Evolutionary conservation across 2,797 vertebrate species (phyloP).

Genomic region (Liasis olivaceus): DNA sequence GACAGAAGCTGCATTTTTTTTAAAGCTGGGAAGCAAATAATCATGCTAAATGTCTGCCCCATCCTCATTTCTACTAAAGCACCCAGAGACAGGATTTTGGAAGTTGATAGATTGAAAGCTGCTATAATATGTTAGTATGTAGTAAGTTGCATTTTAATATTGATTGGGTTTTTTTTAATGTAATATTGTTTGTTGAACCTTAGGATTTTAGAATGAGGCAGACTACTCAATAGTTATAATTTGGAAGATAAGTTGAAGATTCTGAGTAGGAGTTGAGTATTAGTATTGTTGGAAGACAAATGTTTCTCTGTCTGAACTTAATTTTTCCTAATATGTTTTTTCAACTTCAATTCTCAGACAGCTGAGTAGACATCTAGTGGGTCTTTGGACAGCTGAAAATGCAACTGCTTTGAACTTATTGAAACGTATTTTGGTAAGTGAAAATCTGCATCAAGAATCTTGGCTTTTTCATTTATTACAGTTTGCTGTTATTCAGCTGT

Average conservation of each 20-base stretch:
- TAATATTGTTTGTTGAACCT: not conserved
- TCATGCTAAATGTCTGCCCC: not conserved
- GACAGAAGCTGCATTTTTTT: not conserved
- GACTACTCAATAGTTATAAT: not conserved
- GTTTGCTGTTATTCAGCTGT: not conserved
- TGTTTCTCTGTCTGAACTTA: not conserved
- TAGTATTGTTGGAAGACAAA: not conserved
- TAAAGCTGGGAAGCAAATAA: not conserved
- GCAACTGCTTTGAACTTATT: slow-evolving; percentile 92
- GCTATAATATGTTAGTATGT: not conserved
- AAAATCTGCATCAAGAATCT: not conserved
- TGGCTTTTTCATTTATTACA: not conserved
- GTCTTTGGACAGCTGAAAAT: slow-evolving; percentile 97
- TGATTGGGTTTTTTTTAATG: not conserved
- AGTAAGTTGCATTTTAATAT: not conserved
- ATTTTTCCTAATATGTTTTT: slow-evolving; percentile 62
- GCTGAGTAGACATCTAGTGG: slow-evolving; percentile 97
- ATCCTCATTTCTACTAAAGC: not conserved
- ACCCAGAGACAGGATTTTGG: not conserved
- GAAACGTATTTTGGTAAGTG: slow-evolving; percentile 94
- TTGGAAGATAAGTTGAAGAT: not conserved
- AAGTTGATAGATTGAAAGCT: not conserved
- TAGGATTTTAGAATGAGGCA: not conserved
- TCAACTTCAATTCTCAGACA: slow-evolving; percentile 82
- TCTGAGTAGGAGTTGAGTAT: not conserved